phyloP scores from a whole-genome alignment of 2,888 invertebrate genomes.

The Eupithecia subfuscata region DNA sequence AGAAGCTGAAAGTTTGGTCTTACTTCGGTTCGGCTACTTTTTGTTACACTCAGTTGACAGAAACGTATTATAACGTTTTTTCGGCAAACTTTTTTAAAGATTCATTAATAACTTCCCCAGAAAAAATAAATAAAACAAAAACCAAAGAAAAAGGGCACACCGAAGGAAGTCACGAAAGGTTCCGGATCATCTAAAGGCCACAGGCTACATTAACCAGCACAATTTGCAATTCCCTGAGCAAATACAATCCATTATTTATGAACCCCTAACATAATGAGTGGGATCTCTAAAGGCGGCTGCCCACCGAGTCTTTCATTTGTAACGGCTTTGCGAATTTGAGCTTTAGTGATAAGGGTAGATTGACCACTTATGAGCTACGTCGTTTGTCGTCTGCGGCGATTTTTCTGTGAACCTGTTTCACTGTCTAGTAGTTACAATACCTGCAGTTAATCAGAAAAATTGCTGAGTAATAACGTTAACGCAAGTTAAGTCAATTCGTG shows the following conservation, averaged over 20 bases:
- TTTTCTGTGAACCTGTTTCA: not conserved
- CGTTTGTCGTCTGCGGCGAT: constrained; percentile 7
- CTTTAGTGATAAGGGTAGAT: constrained; percentile 3
- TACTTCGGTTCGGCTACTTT: too few relatives aligned
- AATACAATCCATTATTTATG: constrained; percentile 46
- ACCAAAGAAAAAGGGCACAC: constrained; percentile 7
- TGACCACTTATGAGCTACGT: not conserved
- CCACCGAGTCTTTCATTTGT: constrained; percentile 6
- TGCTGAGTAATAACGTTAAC: not conserved
- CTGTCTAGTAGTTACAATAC: not conserved
- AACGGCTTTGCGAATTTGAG: not conserved
- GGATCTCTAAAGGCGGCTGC: constrained; percentile 29
- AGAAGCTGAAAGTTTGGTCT: too few relatives aligned
- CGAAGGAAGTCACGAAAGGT: constrained; percentile 15
- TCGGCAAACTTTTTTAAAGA: not conserved
- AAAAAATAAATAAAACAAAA: constrained; percentile 6
- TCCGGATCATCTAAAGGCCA: constrained; percentile 25
- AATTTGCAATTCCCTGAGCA: constrained; percentile 36
- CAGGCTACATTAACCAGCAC: constrained; percentile 31
- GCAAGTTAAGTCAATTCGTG: not conserved
- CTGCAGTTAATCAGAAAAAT: not conserved
- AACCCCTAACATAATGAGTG: constrained; percentile 40
- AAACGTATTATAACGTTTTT: not conserved
- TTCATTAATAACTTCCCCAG: not conserved
- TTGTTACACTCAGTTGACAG: too few relatives aligned